Evolutionary conservation across 2,113 vertebrate genomes (phyloP), one percentile per base, ranked within the genome.

Genomic region (Monopterus albus): DNA sequence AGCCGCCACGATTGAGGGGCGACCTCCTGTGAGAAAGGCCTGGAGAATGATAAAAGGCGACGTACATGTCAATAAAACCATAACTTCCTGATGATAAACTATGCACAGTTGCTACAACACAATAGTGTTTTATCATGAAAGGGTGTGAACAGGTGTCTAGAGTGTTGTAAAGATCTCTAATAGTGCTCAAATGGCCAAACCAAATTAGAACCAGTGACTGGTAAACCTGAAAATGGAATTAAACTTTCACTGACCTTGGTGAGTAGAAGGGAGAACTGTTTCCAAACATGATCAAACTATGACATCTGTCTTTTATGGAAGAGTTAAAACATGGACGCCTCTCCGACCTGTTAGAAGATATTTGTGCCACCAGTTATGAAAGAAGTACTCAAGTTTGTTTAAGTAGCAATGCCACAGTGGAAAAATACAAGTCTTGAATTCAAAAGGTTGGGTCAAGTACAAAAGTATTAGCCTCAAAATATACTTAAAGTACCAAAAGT

Each of bases 11-110:
- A 64, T 8, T 50, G 84, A 28, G 66, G 50, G 7, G 72, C 6
- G 29, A 91, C 87, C 0, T 88, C 91, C 0, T 23, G 68, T 4
- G 73, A 61, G 45, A 86, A 86, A 45, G 89, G 85, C 79, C 91
- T 94, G 50, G 33, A 78, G 74, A 33, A 63, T 1, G 74, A 76
- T 4, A 56, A 43, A 59, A 50, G 20, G 2, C 6, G 2, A 69
- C 14, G 63, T 38, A 6, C 25, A 33, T 17, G 7, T 36, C 36
- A 21, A 65, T 78, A 66, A 67, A 84, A 56, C 1, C n/a, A 1
- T 49, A 6, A 14, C 1, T 9, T 1, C 50, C 13, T n/a, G n/a
- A n/a, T n/a, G n/a, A n/a, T 6, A 56, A 14, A 46, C 58, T 14
- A 25, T 14, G 26, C 36, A 58, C 7, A 2, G 39, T 76, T 46